Conservation (phyloP, 2,113 vertebrate species). For the Phylloscopus trochilus region DNA sequence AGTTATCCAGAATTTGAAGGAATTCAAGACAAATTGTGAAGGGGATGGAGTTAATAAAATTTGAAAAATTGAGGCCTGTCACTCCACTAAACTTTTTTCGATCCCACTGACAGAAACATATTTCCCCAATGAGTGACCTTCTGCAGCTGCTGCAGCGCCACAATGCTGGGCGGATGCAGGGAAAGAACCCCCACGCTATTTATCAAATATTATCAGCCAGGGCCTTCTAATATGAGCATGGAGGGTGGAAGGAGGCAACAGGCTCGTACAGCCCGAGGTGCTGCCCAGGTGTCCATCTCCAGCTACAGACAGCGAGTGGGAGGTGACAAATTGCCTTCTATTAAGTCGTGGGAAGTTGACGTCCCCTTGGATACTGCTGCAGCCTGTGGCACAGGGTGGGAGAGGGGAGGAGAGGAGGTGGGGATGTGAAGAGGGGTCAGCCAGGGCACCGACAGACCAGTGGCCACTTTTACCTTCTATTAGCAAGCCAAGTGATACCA, state of each 20-base stretch:
- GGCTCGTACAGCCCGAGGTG: constrained; percentile 72
- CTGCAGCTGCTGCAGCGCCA: constrained; percentile 65
- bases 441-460: not conserved
- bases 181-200: constrained; percentile 61
- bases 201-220: constrained; percentile 76
- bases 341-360: constrained; percentile 51
- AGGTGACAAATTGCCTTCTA: constrained; percentile 80
- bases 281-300: constrained; percentile 71
- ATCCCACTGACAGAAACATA: constrained; percentile 80
- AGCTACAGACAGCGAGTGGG: constrained; percentile 73
- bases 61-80: constrained; percentile 85
- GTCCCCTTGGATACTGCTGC: not conserved
- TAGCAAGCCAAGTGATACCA: constrained; percentile 48
- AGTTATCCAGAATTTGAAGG: constrained; percentile 71
- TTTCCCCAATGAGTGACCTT: constrained; percentile 87
- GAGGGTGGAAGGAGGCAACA: constrained; percentile 5
- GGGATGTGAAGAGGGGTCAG: constrained; percentile 69
- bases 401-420: constrained; percentile 53
- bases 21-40: constrained; percentile 80
- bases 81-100: constrained; percentile 80
- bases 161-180: not conserved
- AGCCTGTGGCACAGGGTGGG: constrained; percentile 38
- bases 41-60: constrained; percentile 83
- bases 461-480: not conserved
- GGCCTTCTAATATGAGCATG: constrained; percentile 61